A percentile compares a stretch with the other conserved stretches of the same genome.
These are phyloP conservation scores for Andrena trimmerana DNA, from an alignment of 2,888 invertebrate genomes.

Conservation along the genomic window DNA sequence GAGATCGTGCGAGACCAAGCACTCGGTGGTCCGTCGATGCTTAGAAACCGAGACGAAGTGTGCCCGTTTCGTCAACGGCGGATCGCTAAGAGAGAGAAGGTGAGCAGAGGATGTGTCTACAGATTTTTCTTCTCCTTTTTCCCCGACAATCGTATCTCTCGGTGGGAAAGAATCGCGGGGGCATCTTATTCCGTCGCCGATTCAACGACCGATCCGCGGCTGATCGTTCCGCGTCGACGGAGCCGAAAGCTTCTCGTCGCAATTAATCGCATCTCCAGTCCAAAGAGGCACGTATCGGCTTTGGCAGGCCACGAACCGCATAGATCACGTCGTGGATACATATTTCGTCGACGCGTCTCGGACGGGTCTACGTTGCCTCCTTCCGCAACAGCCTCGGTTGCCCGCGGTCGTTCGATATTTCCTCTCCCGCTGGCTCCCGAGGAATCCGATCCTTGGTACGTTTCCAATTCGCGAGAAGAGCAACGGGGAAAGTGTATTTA, in stretches of 20 bases:
- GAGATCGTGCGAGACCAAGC: conserved; percentile 26
- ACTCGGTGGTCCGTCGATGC: conserved; percentile 32
- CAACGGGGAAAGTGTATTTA: conserved; percentile 65
- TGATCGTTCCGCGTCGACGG: background rate
- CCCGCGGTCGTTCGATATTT: background rate
- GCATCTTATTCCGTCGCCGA: background rate
- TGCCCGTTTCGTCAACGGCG: conserved; percentile 56
- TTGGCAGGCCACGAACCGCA: conserved; percentile 37
- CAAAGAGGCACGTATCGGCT: conserved; percentile 35
- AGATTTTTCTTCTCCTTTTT: conserved; percentile 53
- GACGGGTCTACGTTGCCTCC: background rate
- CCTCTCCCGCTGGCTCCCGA: background rate
- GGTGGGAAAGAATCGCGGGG: background rate
- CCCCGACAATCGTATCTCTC: conserved; percentile 11
- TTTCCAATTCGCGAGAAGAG: conserved; percentile 19
- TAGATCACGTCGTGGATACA: conserved; percentile 23
- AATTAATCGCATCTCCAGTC: conserved; percentile 5
- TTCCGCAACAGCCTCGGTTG: background rate
- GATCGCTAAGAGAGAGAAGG: conserved; percentile 66
- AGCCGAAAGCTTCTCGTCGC: background rate
- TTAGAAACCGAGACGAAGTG: conserved; percentile 42
- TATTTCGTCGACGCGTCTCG: conserved; percentile 27
- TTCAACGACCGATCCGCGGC: background rate
- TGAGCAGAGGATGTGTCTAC: conserved; percentile 67
- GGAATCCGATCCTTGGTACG: background rate